Evolutionary conservation across 1,140 invertebrate species (phyloP).

Genomic region (Drosophila virilis): DNA sequence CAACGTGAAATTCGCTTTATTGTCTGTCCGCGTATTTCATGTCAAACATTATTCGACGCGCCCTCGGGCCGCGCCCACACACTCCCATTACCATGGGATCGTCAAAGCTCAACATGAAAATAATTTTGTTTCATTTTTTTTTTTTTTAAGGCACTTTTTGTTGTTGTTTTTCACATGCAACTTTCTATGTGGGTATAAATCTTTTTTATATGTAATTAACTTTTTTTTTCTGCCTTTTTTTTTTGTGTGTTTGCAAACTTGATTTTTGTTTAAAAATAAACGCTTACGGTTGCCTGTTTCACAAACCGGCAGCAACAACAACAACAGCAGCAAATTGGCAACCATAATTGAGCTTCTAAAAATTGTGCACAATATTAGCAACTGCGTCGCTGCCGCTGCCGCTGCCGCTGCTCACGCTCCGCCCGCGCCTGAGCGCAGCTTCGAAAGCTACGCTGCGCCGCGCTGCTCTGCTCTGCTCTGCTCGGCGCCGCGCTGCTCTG

Average conservation of each 20-base stretch:
- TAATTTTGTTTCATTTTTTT: conserved; percentile 54
- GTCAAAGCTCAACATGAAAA: conserved; percentile 78
- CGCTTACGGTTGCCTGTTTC: conserved; percentile 70
- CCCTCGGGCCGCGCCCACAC: conserved; percentile 69
- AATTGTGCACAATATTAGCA: conserved; percentile 56
- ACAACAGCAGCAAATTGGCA: conserved; percentile 47
- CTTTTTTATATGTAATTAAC: conserved; percentile 76
- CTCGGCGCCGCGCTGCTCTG: no score
- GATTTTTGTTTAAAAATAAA: conserved; percentile 76
- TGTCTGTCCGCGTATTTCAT: conserved; percentile 74
- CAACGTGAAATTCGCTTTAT: conserved; percentile 81
- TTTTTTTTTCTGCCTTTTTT: conserved; percentile 45
- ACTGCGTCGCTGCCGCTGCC: conserved; percentile 21
- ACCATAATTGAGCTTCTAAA: conserved; percentile 72
- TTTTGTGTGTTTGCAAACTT: conserved; percentile 59
- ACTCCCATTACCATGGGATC: conserved; percentile 57
- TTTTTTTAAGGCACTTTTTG: conserved; percentile 16
- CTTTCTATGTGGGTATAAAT: conserved; percentile 79
- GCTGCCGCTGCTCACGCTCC: conserved; percentile 8
- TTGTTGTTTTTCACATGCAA: conserved; percentile 61
- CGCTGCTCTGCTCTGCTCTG: background rate
- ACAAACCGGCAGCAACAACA: conserved; percentile 35
- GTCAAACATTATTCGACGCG: conserved; percentile 78
- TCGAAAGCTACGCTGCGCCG: conserved; percentile 6
- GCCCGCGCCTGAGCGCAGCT: conserved; percentile 13